Evolutionary conservation across 1,140 invertebrate species (phyloP), one percentile per base, ranked within the genome.

Genomic region (Drosophila quadrilineata): DNA sequence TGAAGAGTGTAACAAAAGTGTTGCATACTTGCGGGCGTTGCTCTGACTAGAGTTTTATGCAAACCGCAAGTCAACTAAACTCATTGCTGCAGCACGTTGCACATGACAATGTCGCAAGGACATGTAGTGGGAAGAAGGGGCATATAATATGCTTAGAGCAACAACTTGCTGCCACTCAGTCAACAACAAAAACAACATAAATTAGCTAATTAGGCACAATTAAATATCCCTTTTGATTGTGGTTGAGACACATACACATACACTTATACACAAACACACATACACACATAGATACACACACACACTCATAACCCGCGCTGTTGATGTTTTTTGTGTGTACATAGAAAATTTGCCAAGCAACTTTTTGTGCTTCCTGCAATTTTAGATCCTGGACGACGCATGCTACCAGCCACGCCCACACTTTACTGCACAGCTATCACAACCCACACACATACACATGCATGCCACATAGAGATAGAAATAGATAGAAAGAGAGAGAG

Each of bases 141-240:
- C 52, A 41, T 52, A 69, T 80, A 70, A 84, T 82, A 71, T 77
- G 77, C 69, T 84, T 84, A 66, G 69, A 77, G 77, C 65, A 62
- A 70, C 77, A 71, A 48, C 50, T 60, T 64, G 52, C 74, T 71
- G 71, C 63, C 79, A 57, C 64, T 70, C 60, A 68, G 65, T 69
- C 58, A 60, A 31, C 46, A 50, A 41, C 36, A 45, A 40, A 45
- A 72, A 50, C 74, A 82, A 84, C 73, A 84, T 82, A 82, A 82
- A 84, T 82, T 84, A 82, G 77, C 77, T 82, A 82, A 82, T 82
- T 82, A 82, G 77, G 77, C 73, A 68, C 77, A 84, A 82, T 82
- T 82, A 84, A 82, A 82, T 82, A 82, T 82, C 77, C 77, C 74
- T 84, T 82, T 82, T 82, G 77, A 82, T 84, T 82, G 77, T 60